These are phyloP conservation scores for Nebria ingens DNA, from an alignment of 1,140 invertebrate species.

Conservation along the genomic window DNA sequence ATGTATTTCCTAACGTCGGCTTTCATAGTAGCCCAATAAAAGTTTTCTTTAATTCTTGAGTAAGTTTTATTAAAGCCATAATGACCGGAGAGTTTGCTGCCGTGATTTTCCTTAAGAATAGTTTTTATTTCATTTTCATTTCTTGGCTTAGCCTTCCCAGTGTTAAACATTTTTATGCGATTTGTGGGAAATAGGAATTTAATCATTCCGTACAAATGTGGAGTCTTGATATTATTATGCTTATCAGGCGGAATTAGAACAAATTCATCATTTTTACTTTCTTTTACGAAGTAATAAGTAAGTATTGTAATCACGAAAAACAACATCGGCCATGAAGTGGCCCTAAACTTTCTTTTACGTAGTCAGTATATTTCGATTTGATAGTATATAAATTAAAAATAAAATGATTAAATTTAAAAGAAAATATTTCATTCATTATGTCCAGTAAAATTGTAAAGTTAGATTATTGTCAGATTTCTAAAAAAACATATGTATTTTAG, in stretches of 20 bases:
- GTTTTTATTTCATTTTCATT: conserved; percentile 19
- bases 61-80: conserved; percentile 27
- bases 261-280: too few species aligned
- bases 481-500: too few species aligned
- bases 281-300: too few species aligned
- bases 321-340: too few species aligned
- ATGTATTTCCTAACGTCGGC: conserved; percentile 29
- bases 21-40: conserved; percentile 31
- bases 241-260: not conserved
- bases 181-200: not conserved
- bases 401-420: too few species aligned
- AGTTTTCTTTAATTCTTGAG: conserved; percentile 27
- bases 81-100: conserved; percentile 28
- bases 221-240: not conserved
- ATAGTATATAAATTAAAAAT: too few species aligned
- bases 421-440: too few species aligned
- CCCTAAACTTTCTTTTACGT: too few species aligned
- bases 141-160: conserved; percentile 17
- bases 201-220: not conserved
- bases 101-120: conserved; percentile 28
- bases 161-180: conserved; percentile 17
- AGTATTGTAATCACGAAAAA: too few species aligned
- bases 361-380: too few species aligned
- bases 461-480: too few species aligned
- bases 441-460: too few species aligned